A percentile compares a stretch with the other conserved stretches of the same genome.
Evolutionary conservation across 2,113 vertebrate species (phyloP).

Genomic region (Harpagus bidentatus): DNA sequence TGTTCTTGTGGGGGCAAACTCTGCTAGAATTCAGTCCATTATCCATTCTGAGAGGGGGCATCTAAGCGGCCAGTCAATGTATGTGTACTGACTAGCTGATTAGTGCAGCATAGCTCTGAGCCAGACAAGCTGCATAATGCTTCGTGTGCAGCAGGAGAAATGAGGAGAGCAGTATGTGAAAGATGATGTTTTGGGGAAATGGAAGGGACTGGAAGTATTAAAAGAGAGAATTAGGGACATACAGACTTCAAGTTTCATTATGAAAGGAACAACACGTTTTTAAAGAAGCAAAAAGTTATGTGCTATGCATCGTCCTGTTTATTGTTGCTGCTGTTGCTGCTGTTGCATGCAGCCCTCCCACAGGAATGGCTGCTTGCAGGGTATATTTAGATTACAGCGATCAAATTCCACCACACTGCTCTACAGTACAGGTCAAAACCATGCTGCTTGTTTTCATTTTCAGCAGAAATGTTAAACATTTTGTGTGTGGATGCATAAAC

Average conservation of each 20-base stretch:
- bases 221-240: neutral
- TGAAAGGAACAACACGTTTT: neutral
- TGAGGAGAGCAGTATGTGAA: neutral
- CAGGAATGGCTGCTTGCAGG: neutral
- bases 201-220: neutral
- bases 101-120: neutral
- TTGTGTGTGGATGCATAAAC: neutral
- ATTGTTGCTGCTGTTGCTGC: neutral
- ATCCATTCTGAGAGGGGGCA: neutral
- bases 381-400: constrained; percentile 21
- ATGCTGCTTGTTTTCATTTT: constrained; percentile 23
- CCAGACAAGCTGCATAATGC: neutral
- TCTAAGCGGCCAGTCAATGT: neutral
- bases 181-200: neutral
- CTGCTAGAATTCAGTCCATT: neutral
- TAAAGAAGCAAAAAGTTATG: neutral
- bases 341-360: neutral
- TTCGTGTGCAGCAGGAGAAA: neutral
- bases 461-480: constrained; percentile 25
- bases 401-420: neutral
- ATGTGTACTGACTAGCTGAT: neutral
- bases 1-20: neutral
- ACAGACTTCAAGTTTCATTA: neutral
- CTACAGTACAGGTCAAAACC: neutral
- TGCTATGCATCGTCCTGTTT: constrained; percentile 12